Base-by-base conservation (phyloP, 2,797 vertebrate species). In the Poeciliopsis presidionis region DNA sequence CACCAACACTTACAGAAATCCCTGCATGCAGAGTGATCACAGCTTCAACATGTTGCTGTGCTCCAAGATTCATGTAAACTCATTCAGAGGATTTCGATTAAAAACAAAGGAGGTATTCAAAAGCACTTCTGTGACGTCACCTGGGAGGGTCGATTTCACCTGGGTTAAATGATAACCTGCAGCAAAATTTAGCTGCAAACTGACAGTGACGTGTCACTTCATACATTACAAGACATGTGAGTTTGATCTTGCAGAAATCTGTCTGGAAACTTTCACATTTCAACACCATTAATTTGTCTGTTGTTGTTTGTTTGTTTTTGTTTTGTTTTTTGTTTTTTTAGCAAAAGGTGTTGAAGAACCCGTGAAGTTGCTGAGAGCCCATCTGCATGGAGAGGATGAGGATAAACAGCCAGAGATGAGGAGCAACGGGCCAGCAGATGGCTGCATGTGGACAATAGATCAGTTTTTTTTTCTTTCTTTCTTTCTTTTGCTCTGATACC, bases 371-470 rank as follows among this genome's bases (percentile, higher is more conserved):
- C 71, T 71, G 30, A 81, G 80, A 83, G 63, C n/a, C 75, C 72
- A 71, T 78, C 82, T 79, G 51, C 76, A 70, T 73, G 76, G 76
- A 72, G 71, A 72, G 30, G 45, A 77, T 61, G 8, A 36, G 72
- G 51, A n/a, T 28, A 39, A 65, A 74, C 28, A 1, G 46, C 78
- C 55, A 28, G 30, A 28, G 57, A 74, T 71, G 69, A 71, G 5
- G 22, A 83, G 84, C 81, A 81, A 41, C 72, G 84, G 72, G 53
- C 18, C 55, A 72, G 78, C 71, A 79, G 76, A 77, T 57, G 74
- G 85, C 85, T 86, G 79, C 87, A 88, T 91, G 86, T 91, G 88
- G 85, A 90, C 86, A 79, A 79, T 75, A 80, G 91, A 92, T 92
- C 89, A 84, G 81, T 43, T 91, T 91, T 43, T 49, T 18, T 49